Evolutionary conservation across 2,888 invertebrate species (phyloP).

Genomic region (Limenitis camilla): DNA sequence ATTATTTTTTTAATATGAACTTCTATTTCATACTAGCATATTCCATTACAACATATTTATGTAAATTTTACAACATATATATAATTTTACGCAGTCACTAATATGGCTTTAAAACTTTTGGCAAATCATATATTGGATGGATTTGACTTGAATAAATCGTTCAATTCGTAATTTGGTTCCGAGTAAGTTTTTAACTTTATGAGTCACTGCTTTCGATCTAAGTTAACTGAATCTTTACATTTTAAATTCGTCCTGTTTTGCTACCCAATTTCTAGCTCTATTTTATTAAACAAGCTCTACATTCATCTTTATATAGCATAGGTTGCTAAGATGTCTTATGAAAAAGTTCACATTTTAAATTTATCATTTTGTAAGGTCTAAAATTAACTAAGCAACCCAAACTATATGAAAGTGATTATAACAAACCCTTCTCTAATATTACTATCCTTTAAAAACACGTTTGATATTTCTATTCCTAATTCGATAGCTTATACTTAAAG

Average conservation of each 20-base stretch:
- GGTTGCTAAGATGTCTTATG: background rate
- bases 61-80: too few relatives aligned
- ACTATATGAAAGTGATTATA: background rate
- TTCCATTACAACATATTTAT: too few relatives aligned
- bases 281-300: background rate
- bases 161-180: constrained; percentile 14
- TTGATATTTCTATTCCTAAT: constrained; percentile 45
- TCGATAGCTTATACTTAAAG: constrained; percentile 57
- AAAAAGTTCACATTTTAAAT: constrained; percentile 1
- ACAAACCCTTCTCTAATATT: constrained; percentile 7
- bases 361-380: background rate
- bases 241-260: constrained; percentile 2
- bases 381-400: background rate
- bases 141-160: constrained; percentile 36
- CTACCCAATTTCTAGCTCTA: background rate
- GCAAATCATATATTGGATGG: constrained; percentile 46
- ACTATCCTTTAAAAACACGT: constrained; percentile 16
- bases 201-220: constrained; percentile 4
- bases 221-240: background rate
- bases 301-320: background rate
- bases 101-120: constrained; percentile 26
- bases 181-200: constrained; percentile 4
- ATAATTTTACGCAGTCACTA: too few relatives aligned
- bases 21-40: too few relatives aligned
- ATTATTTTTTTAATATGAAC: too few relatives aligned